These are phyloP conservation scores for Aurelia aurita DNA, from an alignment of 30 jellyfish, hydroid and myxozoan species.

Conservation along the genomic window DNA sequence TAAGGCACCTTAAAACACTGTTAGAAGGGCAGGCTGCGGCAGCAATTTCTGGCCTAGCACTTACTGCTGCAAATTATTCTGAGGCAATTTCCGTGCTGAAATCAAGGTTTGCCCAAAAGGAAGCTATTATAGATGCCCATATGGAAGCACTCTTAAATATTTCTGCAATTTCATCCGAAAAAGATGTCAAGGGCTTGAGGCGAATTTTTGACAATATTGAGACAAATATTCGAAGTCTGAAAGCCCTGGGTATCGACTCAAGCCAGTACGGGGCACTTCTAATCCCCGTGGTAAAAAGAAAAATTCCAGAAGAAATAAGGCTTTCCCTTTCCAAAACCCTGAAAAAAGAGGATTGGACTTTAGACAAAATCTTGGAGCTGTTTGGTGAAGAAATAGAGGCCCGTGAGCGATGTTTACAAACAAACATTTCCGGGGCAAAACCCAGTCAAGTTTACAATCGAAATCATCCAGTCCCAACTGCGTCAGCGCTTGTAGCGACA, in stretches of 20 bases:
- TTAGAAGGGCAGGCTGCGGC: constrained; percentile 61
- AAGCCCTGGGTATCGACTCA: constrained; percentile 30
- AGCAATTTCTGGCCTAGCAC: constrained; percentile 27
- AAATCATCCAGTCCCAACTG: no score
- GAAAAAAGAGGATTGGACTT: constrained; percentile 15
- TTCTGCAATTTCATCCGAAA: constrained; percentile 16
- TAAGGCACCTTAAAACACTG: constrained; percentile 35
- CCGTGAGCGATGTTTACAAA: constrained; percentile 5
- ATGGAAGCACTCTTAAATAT: constrained; percentile 41
- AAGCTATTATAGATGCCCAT: constrained; percentile 57
- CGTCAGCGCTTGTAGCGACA: no score
- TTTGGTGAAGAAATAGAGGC: constrained; percentile 10
- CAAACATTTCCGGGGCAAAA: no score
- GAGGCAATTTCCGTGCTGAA: no score
- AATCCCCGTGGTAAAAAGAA: neutral
- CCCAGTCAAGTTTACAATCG: no score
- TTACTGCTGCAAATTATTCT: constrained; percentile 45
- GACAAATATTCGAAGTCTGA: constrained; percentile 24
- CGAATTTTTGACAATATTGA: constrained; percentile 44
- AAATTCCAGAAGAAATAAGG: constrained; percentile 35
- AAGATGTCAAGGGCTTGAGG: constrained; percentile 24
- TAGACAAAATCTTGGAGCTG: neutral
- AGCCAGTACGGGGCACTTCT: constrained; percentile 19
- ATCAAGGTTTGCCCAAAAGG: constrained; percentile 48
- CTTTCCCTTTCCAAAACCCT: constrained; percentile 1